Evolutionary conservation across 1,140 invertebrate genomes (phyloP).

Genomic region (Charaxes varanes): DNA sequence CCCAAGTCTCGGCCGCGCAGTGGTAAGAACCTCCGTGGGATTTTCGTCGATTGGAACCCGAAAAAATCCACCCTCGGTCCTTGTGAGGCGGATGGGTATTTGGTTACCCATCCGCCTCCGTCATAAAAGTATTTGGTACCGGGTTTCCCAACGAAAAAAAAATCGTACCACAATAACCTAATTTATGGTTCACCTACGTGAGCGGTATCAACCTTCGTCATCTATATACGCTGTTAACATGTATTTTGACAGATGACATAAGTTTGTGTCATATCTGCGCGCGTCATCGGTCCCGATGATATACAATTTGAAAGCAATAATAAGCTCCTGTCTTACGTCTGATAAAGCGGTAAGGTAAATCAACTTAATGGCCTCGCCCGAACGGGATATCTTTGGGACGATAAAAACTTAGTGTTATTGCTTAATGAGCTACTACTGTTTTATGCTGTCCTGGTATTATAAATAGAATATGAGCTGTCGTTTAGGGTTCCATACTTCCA

Average conservation of each 20-base stretch:
- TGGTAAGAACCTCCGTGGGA: too few relatives aligned
- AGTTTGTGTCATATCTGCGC: slow-evolving; percentile 55
- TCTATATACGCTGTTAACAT: slow-evolving; percentile 61
- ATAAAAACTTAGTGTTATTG: too few relatives aligned
- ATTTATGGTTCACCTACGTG: neutral
- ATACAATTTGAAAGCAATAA: slow-evolving; percentile 67
- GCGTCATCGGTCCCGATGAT: slow-evolving; percentile 33
- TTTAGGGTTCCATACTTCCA: too few relatives aligned
- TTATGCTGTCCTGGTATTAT: too few relatives aligned
- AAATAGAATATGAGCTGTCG: too few relatives aligned
- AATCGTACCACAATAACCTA: too few relatives aligned
- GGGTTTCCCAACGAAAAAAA: slow-evolving; percentile 6
- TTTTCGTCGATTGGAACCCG: too few relatives aligned
- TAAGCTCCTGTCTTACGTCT: slow-evolving; percentile 69
- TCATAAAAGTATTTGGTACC: slow-evolving; percentile 31
- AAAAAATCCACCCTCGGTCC: too few relatives aligned
- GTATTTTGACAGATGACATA: slow-evolving; percentile 74
- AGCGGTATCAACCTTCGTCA: slow-evolving; percentile 18
- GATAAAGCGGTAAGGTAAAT: slow-evolving; percentile 45
- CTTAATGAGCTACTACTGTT: too few relatives aligned
- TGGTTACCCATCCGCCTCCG: too few relatives aligned
- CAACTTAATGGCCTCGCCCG: slow-evolving; percentile 46
- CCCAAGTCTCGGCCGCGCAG: too few relatives aligned
- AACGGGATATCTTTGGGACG: slow-evolving; percentile 7
- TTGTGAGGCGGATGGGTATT: too few relatives aligned